These are phyloP conservation scores for Isotomurus palustris DNA, from an alignment of 2,888 invertebrate species.

Conservation along the genomic window DNA sequence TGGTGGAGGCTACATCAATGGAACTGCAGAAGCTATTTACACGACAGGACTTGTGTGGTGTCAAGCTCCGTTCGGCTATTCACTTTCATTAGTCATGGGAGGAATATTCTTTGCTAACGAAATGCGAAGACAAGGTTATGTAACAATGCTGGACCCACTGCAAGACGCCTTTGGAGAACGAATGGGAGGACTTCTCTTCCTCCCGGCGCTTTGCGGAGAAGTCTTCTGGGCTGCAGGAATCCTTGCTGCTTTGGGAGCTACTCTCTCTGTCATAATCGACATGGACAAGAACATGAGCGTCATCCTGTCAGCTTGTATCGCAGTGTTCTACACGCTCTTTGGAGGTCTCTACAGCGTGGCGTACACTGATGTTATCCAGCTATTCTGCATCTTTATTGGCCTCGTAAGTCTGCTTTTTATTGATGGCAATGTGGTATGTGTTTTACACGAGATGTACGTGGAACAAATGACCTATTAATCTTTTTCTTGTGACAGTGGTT, in stretches of 20 bases:
- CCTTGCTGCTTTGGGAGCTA: slow-evolving; percentile 53
- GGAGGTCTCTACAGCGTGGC: slow-evolving; percentile 67
- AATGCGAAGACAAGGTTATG: slow-evolving; percentile 64
- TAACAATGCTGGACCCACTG: slow-evolving; percentile 69
- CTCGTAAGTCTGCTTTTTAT: slow-evolving; percentile 53
- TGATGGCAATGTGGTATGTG: not conserved
- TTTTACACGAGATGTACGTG: not conserved
- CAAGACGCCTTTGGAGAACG: slow-evolving; percentile 64
- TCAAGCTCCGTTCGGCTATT: slow-evolving; percentile 68
- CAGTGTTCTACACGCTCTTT: slow-evolving; percentile 62
- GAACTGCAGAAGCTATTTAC: slow-evolving; percentile 65
- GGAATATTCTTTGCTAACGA: slow-evolving; percentile 64
- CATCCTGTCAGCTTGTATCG: slow-evolving; percentile 58
- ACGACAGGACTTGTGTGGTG: slow-evolving; percentile 62
- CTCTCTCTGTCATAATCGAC: slow-evolving; percentile 59
- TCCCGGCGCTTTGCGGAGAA: slow-evolving; percentile 67
- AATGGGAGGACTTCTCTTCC: slow-evolving; percentile 62
- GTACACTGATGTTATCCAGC: slow-evolving; percentile 66
- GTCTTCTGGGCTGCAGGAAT: slow-evolving; percentile 46
- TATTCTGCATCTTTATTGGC: slow-evolving; percentile 63
- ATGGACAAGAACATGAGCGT: slow-evolving; percentile 56
- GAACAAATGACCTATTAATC: not conserved
- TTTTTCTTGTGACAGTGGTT: slow-evolving; percentile 53
- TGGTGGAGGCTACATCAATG: slow-evolving; percentile 59
- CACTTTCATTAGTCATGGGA: slow-evolving; percentile 62